Evolutionary conservation across 2,113 vertebrate species (phyloP), one percentile per base, ranked within the genome.

Genomic region (Salvelinus sp.): DNA sequence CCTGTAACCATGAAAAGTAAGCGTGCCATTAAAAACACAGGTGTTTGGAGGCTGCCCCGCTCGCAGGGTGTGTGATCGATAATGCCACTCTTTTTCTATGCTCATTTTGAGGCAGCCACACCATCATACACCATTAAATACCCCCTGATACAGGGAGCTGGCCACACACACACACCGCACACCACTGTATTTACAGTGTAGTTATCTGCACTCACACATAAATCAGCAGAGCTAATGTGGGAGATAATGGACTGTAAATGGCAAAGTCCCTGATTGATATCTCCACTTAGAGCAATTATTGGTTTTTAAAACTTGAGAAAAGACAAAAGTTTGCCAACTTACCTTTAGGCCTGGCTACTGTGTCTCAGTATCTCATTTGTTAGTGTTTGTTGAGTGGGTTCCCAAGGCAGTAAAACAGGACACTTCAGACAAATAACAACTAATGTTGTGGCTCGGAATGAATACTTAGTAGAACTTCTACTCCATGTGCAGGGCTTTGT

Each of bases 181-280:
- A 38, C 50, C 62, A 44, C 78, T 75, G 82, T 87, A 87, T 91
- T 91, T 89, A 91, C 87, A 73, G 79, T 82, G 85, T 76, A 73
- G 84, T 79, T 87, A 86, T 80, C 79, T 79, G 86, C 86, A 83
- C 81, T 86, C 83, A 64, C 80, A 83, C 88, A 91, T 92, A 89
- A 92, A 89, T 93, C 89, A 89, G 73, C 70, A 22, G 84, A 69
- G 85, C 89, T 92, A 92, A 92, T 91, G 88, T 87, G 86, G 85
- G 89, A 81, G 90, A 91, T 92, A 92, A 93, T 93, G 89, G 82
- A 88, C 91, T 85, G 85, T 92, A 93, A 93, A 92, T 90, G 89
- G 89, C 92, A 89, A 84, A 28, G 27, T 76, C 84, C 79, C 70
- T 91, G 91, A 93, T 92, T 91, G 91, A 94, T 92, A 90, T 84